Base-by-base conservation (phyloP, 2,888 invertebrate genomes). In the Acleris cristana region DNA sequence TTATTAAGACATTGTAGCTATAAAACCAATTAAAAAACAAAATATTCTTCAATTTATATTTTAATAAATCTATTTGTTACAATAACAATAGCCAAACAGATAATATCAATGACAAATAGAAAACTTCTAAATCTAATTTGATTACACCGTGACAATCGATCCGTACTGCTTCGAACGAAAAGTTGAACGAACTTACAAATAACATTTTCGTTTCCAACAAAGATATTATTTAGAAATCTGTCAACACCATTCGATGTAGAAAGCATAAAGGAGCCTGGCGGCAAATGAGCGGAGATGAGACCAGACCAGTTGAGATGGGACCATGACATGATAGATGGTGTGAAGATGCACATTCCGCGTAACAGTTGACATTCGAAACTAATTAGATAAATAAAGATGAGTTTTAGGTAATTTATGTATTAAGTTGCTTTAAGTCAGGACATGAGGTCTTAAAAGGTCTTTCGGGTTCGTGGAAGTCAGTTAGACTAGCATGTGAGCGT, bases 181-280 rank as follows among this genome's bases (percentile, higher is more conserved):
- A 67, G 67, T 62, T 67, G 57, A 63, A 63, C 23, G 67, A 67
- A 60, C 65, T 62, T 45, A 64, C 68, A 64, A 61, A 69, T 53
- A 56, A 63, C 45, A 48, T 52, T 67, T 61, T 65, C 65, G 57
- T 53, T 60, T 66, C 71, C 69, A 74, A 74, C 69, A 75, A 77
- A 80, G 79, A 79, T 75, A 68, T 73, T 74, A 74, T 76, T 78
- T 78, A 80, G 80, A 81, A 83, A 81, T 74, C 74, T 79, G 76
- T 77, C 76, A 77, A 76, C 72, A 72, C 68, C 72, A 78, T 77
- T 78, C 76, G 74, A 74, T 73, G 78, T 82, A 84, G 85, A 85
- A 84, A 85, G 84, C 83, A 83, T 78, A 81, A 80, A 83, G 75
- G 74, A 79, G 74, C 64, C 70, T 73, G 78, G 79, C 83, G 83